Percentiles rank a stretch among this genome's conserved stretches.
Conservation (phyloP, 2,797 vertebrate genomes). For the Coilia nasus region DNA sequence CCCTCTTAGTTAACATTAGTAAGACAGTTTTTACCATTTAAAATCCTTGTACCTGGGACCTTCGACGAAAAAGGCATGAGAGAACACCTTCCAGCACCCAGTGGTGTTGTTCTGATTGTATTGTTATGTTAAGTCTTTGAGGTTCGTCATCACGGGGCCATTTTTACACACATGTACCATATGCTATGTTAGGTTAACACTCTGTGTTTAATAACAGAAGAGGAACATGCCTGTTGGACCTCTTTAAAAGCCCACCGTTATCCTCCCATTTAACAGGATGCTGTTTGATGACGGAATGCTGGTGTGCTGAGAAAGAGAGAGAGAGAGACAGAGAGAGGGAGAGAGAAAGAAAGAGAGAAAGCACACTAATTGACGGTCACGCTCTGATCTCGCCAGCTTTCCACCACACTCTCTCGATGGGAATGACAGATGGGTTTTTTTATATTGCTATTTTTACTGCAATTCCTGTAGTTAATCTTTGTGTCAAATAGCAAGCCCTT, state of each 20-base stretch:
- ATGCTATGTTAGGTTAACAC: neutral
- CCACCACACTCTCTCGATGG: neutral
- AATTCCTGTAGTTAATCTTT: neutral
- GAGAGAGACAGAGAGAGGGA: too few species aligned
- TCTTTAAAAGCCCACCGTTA: neutral
- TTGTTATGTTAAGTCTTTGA: neutral
- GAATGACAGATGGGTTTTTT: neutral
- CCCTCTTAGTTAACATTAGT: too few species aligned
- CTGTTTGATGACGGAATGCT: neutral
- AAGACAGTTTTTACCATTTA: too few species aligned
- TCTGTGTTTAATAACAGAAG: neutral
- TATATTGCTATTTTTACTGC: neutral
- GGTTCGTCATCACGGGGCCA: neutral
- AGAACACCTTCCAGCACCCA: too few species aligned
- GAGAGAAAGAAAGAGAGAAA: constrained; percentile 47
- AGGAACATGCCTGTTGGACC: neutral
- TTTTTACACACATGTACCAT: neutral
- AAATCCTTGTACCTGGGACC: too few species aligned
- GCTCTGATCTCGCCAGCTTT: constrained; percentile 19
- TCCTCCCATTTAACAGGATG: neutral
- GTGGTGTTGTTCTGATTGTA: neutral
- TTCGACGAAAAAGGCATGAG: too few species aligned
- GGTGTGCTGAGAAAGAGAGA: neutral
- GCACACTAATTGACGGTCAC: constrained; percentile 27
- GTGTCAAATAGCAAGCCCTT: neutral